These are phyloP conservation scores for Bombus soroeensis DNA, from an alignment of 1,140 invertebrate species.

Conservation along the genomic window DNA sequence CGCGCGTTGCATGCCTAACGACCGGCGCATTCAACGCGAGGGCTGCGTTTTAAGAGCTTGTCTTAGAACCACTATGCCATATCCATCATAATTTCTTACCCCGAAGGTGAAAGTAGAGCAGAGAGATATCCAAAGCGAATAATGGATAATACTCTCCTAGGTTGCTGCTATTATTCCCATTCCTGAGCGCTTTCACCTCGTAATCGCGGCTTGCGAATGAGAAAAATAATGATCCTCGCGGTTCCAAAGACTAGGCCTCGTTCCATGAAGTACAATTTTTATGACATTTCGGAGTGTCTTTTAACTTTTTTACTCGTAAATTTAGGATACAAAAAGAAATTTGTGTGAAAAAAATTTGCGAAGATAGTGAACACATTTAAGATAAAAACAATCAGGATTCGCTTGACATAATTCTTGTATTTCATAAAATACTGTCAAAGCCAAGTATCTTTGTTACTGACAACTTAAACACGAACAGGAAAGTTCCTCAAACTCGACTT, in stretches of 20 bases:
- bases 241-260: neutral
- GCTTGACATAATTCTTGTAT: neutral
- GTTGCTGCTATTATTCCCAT: neutral
- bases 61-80: conserved; percentile 47
- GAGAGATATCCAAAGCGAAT: conserved; percentile 31
- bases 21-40: conserved; percentile 39
- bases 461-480: no score
- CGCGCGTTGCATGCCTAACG: conserved; percentile 64
- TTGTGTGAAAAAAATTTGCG: neutral
- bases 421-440: no score
- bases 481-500: no score
- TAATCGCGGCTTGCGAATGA: neutral
- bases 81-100: conserved; percentile 71
- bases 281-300: neutral
- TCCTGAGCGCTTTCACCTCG: neutral
- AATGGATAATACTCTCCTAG: conserved; percentile 9
- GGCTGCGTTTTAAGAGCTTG: conserved; percentile 41
- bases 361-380: neutral
- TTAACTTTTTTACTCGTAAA: no score
- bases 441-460: no score
- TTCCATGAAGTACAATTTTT: neutral
- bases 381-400: neutral
- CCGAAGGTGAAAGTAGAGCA: conserved; percentile 50
- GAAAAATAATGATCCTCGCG: neutral
- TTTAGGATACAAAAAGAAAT: neutral